A percentile compares a stretch with the other conserved stretches of the same genome.
These are phyloP conservation scores for Gallinago media DNA, from an alignment of 2,113 vertebrate genomes.

Conservation along the genomic window DNA sequence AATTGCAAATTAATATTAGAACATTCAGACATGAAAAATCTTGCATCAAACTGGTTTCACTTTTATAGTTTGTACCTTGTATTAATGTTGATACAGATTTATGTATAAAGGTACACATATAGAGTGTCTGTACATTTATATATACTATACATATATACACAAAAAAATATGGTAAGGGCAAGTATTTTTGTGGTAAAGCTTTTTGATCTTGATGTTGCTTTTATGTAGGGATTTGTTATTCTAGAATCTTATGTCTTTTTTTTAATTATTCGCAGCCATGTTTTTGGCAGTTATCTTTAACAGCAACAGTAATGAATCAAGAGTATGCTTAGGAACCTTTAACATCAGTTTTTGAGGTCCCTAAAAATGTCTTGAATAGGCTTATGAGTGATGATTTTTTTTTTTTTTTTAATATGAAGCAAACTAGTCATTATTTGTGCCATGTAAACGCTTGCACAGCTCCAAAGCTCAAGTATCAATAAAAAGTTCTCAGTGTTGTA, in stretches of 20 bases:
- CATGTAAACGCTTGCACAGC: background rate
- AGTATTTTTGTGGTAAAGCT: background rate
- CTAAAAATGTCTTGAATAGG: background rate
- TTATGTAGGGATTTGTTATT: background rate
- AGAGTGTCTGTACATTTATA: background rate
- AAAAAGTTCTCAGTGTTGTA: background rate
- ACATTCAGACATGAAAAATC: background rate
- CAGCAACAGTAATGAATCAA: background rate
- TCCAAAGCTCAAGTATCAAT: background rate
- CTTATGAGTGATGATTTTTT: background rate
- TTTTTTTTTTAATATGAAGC: background rate
- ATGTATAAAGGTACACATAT: background rate
- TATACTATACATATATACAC: background rate
- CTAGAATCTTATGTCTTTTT: background rate
- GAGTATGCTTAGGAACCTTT: background rate
- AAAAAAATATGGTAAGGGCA: background rate
- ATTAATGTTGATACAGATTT: background rate
- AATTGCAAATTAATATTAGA: background rate
- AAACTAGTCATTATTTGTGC: background rate
- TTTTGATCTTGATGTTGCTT: background rate
- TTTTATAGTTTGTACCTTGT: background rate
- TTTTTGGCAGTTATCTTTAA: background rate
- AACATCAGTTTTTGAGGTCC: background rate
- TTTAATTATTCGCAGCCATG: background rate
- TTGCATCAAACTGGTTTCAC: background rate